phyloP scores from a whole-genome alignment of 2,888 invertebrate species.

The Leptinotarsa tumamoca region DNA sequence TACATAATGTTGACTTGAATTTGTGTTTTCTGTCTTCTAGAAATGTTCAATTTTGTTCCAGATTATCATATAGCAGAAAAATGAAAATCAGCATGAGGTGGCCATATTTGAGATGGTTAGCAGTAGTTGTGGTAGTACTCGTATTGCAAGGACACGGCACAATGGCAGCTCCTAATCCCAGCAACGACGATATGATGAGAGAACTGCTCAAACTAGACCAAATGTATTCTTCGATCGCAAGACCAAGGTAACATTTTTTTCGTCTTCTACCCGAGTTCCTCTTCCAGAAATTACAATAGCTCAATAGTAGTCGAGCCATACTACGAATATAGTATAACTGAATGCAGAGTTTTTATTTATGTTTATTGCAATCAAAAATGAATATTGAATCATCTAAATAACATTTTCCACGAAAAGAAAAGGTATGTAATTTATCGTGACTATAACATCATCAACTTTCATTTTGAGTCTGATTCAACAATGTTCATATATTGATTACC shows the following conservation, averaged over 20 bases:
- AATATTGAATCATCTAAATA: too few species aligned
- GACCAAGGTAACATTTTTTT: conserved; percentile 56
- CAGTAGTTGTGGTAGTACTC: conserved; percentile 53
- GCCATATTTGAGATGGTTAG: conserved; percentile 58
- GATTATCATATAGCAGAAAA: neutral
- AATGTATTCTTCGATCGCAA: conserved; percentile 57
- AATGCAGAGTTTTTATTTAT: too few species aligned
- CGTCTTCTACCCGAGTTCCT: neutral
- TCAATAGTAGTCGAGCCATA: too few species aligned
- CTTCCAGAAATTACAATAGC: too few species aligned
- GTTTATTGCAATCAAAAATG: too few species aligned
- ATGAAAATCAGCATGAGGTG: conserved; percentile 56
- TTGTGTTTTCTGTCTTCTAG: neutral
- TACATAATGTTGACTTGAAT: neutral
- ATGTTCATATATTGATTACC: too few species aligned
- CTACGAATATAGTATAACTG: too few species aligned
- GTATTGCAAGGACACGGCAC: conserved; percentile 50
- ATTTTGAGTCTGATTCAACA: too few species aligned
- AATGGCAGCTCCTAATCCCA: conserved; percentile 51
- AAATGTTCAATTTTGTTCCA: conserved; percentile 1
- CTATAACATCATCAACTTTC: too few species aligned
- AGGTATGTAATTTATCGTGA: too few species aligned
- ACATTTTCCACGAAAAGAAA: too few species aligned
- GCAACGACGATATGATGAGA: conserved; percentile 56
- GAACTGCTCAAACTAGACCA: conserved; percentile 57